These are phyloP conservation scores for Phania funesta DNA, from an alignment of 2,888 invertebrate species.

Conservation along the genomic window DNA sequence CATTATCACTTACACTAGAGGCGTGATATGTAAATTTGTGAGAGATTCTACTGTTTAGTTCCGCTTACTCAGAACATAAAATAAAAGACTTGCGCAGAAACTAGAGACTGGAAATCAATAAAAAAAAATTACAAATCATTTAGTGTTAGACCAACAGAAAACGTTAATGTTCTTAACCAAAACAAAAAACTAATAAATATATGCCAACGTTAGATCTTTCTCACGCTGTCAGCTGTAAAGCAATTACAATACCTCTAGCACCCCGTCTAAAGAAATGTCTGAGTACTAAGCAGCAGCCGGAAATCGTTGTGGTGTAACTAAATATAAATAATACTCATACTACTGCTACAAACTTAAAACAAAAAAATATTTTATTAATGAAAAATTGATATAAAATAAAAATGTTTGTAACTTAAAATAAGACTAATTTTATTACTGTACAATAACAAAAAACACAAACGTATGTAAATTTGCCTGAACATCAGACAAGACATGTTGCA, in stretches of 20 bases:
- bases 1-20: background rate
- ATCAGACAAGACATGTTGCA: conserved; percentile 9
- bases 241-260: conserved; percentile 27
- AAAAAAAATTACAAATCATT: conserved; percentile 63
- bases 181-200: conserved; percentile 24
- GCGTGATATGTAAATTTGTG: background rate
- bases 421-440: background rate
- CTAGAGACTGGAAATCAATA: conserved; percentile 55
- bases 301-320: conserved; percentile 62
- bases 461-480: conserved; percentile 57
- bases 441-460: conserved; percentile 14
- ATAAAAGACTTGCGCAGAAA: conserved; percentile 2
- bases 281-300: conserved; percentile 55
- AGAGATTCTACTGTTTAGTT: conserved; percentile 57
- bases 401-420: conserved; percentile 17
- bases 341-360: conserved; percentile 3
- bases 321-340: conserved; percentile 50
- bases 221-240: conserved; percentile 58
- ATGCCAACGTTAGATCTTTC: conserved; percentile 55
- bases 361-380: conserved; percentile 54
- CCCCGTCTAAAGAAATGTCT: background rate
- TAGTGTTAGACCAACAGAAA: conserved; percentile 52
- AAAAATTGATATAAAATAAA: conserved; percentile 27
- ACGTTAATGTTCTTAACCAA: conserved; percentile 34
- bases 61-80: conserved; percentile 58